phyloP scores from a whole-genome alignment of 2,888 invertebrate species.

The Chalcis sispes region DNA sequence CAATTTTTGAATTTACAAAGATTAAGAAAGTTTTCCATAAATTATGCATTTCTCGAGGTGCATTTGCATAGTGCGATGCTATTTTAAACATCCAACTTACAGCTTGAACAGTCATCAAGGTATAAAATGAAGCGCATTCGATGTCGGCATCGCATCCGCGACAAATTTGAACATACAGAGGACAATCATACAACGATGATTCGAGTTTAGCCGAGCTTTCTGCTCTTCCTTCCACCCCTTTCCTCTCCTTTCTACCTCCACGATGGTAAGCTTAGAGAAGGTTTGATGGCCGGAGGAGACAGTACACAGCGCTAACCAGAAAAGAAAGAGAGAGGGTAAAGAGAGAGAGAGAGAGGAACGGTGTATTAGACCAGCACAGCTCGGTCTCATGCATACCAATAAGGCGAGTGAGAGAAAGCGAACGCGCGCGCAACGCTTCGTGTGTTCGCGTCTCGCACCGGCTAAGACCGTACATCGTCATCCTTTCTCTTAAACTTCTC shows the following conservation, averaged over 20 bases:
- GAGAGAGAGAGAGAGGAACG: constrained; percentile 4
- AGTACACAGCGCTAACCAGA: background rate
- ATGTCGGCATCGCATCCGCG: no score
- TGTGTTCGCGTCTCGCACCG: constrained; percentile 6
- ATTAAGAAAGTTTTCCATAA: no score
- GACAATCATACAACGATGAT: constrained; percentile 40
- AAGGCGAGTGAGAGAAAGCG: constrained; percentile 22
- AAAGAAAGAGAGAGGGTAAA: constrained; percentile 6
- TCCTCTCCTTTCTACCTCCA: no score
- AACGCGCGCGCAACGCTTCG: background rate
- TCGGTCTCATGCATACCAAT: constrained; percentile 56
- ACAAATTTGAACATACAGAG: background rate
- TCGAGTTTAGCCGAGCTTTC: constrained; percentile 20
- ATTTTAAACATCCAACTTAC: no score
- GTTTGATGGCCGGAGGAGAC: no score
- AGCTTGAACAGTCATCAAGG: no score
- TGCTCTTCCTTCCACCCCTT: background rate
- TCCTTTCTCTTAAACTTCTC: constrained; percentile 8
- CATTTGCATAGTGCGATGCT: no score
- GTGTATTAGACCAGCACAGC: constrained; percentile 40
- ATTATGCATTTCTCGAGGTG: no score
- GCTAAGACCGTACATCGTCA: constrained; percentile 40
- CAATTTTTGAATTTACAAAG: no score
- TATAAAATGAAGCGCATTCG: no score
- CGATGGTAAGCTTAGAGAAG: no score